phyloP scores from a whole-genome alignment of 1,140 invertebrate species.

The Drosophila tristis region DNA sequence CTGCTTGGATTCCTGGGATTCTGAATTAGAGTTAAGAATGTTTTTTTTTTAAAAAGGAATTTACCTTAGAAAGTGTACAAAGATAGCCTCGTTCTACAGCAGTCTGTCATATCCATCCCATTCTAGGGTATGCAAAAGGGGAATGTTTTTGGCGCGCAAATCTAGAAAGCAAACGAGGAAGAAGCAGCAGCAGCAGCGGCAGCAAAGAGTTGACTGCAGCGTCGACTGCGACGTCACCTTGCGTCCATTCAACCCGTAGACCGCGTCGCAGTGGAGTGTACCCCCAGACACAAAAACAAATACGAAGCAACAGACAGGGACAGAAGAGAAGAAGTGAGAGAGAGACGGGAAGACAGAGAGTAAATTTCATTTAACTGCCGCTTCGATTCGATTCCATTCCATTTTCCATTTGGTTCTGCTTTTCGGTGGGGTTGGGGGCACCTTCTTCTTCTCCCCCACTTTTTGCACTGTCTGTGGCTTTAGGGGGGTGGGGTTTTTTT shows the following conservation, averaged over 20 bases:
- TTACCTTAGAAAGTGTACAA: too few relatives aligned
- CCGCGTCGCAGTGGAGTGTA: slow-evolving; percentile 18
- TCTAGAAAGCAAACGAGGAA: slow-evolving; percentile 33
- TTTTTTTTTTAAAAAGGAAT: too few relatives aligned
- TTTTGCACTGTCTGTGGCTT: slow-evolving; percentile 45
- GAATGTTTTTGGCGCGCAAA: slow-evolving; percentile 75
- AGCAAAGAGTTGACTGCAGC: slow-evolving; percentile 30
- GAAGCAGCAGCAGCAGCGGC: slow-evolving; percentile 34
- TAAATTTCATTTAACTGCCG: slow-evolving; percentile 59
- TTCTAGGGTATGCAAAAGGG: slow-evolving; percentile 26
- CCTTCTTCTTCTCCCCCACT: slow-evolving; percentile 21
- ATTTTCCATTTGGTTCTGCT: slow-evolving; percentile 75
- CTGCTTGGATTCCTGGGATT: too few relatives aligned
- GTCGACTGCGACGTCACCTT: slow-evolving; percentile 56
- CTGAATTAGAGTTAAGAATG: too few relatives aligned
- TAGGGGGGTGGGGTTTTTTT: slow-evolving; percentile 11
- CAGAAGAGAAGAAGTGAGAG: background rate
- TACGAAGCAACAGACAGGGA: slow-evolving; percentile 9
- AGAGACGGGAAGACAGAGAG: slow-evolving; percentile 23
- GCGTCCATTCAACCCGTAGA: slow-evolving; percentile 73
- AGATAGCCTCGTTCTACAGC: background rate
- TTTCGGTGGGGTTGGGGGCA: slow-evolving; percentile 39
- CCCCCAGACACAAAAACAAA: slow-evolving; percentile 48
- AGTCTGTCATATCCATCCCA: too few relatives aligned
- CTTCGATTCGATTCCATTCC: slow-evolving; percentile 73